phyloP scores from a whole-genome alignment of 2,113 vertebrate species.

The Oryzias melastigma region DNA sequence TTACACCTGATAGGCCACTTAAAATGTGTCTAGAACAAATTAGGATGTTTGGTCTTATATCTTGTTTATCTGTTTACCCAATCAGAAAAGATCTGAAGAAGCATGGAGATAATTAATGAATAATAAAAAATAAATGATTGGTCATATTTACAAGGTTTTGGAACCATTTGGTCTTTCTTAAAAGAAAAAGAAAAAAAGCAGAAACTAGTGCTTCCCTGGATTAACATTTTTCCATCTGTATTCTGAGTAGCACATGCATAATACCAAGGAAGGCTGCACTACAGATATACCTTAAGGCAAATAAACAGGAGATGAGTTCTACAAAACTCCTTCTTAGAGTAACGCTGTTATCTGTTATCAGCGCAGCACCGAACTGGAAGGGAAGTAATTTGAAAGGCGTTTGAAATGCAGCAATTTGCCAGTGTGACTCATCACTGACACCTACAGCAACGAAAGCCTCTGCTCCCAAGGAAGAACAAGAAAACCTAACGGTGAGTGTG shows the following conservation, averaged over 20 bases:
- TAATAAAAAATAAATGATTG: neutral
- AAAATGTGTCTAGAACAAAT: no score
- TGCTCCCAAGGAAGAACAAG: constrained; percentile 68
- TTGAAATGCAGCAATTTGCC: constrained; percentile 81
- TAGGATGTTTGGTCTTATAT: no score
- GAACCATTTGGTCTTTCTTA: no score
- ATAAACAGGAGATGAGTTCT: constrained; percentile 70
- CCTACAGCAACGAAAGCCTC: constrained; percentile 76
- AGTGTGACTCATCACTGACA: constrained; percentile 81
- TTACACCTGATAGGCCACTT: no score
- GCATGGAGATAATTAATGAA: neutral
- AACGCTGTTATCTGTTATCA: constrained; percentile 82
- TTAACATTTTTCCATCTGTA: neutral
- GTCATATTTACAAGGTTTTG: neutral
- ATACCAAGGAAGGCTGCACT: constrained; percentile 17
- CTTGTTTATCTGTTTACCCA: no score
- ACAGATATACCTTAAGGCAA: constrained; percentile 39
- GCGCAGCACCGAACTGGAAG: constrained; percentile 73
- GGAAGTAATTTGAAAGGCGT: constrained; percentile 80
- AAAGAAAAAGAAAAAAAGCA: neutral
- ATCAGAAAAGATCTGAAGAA: no score
- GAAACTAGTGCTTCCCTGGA: neutral
- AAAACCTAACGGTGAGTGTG: constrained; percentile 40
- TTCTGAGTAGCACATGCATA: constrained; percentile 1
- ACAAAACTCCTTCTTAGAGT: constrained; percentile 78